Base-by-base conservation (phyloP, 2,797 vertebrate species). In the Cirrhinus mrigala region DNA sequence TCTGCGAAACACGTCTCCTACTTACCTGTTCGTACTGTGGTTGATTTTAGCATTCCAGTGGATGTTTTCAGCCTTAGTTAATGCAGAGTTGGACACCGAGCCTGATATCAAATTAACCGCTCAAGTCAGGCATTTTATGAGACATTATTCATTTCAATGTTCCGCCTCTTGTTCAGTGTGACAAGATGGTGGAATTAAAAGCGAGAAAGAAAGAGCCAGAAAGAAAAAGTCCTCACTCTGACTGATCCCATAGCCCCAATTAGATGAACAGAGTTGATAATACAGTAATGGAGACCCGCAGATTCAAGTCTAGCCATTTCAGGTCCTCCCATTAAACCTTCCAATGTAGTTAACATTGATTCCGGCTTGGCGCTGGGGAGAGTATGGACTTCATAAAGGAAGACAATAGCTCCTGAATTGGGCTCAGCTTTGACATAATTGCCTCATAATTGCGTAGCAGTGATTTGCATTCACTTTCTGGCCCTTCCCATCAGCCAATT, bases 341-440 rank as follows among this genome's bases (percentile, higher is more conserved):
- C 84, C 85, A 81, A 90, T 89, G 88, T 86, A 78, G 90, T 92
- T 94, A 89, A 79, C 88, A 94, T 90, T 91, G 93, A 94, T 93
- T 87, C 86, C 87, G 68, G 87, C 87, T 81, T 79, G 85, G 89
- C 82, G 90, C 54, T 83, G 76, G 86, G 68, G 82, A 85, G 85
- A 87, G 89, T 90, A 91, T 88, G 81, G 58, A 83, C 85, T 90
- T 86, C 88, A 94, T 93, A 92, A 92, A 79, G 88, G 74, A 86
- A 88, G 85, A 89, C 90, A 85, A 88, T 88, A 89, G 88, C 87
- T 92, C 89, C 64, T 91, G 66, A 74, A 84, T 62, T 56, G 88
- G 88, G 78, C 89, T 88, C 85, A 85, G 82, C 81, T 85, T 76
- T 74, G 79, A 89, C 87, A 85, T 91, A 85, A 90, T 90, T 88